Evolutionary conservation across 2,888 invertebrate species (phyloP), one percentile per base, ranked within the genome.

Genomic region (Hybos culiciformis): DNA sequence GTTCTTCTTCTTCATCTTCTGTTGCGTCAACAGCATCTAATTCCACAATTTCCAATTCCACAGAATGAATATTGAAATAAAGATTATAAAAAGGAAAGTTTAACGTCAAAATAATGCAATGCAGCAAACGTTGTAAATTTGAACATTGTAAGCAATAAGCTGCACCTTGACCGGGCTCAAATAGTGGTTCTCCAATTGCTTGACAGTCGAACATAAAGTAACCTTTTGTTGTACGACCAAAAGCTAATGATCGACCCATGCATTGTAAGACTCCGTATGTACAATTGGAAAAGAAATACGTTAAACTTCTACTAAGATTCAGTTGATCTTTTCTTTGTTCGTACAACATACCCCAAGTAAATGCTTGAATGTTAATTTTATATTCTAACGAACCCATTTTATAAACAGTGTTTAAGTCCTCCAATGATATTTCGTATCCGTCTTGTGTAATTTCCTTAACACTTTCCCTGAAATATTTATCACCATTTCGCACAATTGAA

Each of bases 121-220:
- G 76, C 46, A 80, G 63, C 9, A 80, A 63, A 46, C 77, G 68
- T 51, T 76, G 75, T 4, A 78, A 57, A 48, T 73, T 71, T 39
- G 69, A 70, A 48, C 75, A 75, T 49, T 76, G 71, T 37, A 80
- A 58, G 37, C 77, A 63, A 53, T 79, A 80, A 0, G 77, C 68
- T 8, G 70, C 65, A 4, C 75, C 75, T 51, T 72, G 68, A 6
- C 72, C 69, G 2, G 75, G 72, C 23, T 69, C 61, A 54, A 77
- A 80, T 52, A 78, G 57, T 0, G 78, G 79, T 4, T 69, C 61
- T 7, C 79, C 78, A 50, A 67, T 63, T 46, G 72, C 72, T 58
- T 77, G 76, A 50, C 76, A 76, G 53, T 80, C 80, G 55, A 72
- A 80, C 75, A 80, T 73, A 51, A 77, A 80, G 54, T 77, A 80